Evolutionary conservation across 2,113 vertebrate genomes (phyloP), one percentile per base, ranked within the genome.

Genomic region (Dasyurus viverrinus): DNA sequence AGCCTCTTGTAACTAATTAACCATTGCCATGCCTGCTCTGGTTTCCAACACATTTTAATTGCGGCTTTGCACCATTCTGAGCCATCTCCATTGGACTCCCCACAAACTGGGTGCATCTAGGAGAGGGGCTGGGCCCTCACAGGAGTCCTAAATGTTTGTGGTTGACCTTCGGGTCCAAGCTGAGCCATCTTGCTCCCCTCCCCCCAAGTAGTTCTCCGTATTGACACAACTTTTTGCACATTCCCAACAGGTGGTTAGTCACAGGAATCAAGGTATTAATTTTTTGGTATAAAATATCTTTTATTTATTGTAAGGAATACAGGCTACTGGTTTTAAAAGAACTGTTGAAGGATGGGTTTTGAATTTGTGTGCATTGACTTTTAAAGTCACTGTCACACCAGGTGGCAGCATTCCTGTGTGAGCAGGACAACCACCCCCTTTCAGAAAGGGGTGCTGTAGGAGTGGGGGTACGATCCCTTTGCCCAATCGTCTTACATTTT

Each of bases 401-500:
- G n/a, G 36, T 84, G 68, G n/a, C 68, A 23, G 36, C 19, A 91
- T 92, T 36, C 94, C 93, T 90, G 1, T 0, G 23, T n/a, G 90
- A 89, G 92, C 0, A 9, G 89, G 98, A 53, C 89, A 84, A 84
- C 16, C 36, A 42, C 7, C 36, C n/a, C 68, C 68, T 84, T 84
- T 84, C 16, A 50, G 10, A 52, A 52, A 52, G 27, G 23, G 98
- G 98, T 98, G 97, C 99, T 99, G 98, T 91, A 96, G 94, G 96
- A 97, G 97, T 96, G 96, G 47, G 52, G 30, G 93, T 98, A 98
- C 98, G 97, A 98, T 95, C 95, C 97, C 4, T 98, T 98, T 97
- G 96, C 98, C 98, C 98, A 98, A 98, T 99, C 98, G 98, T 96
- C 36, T 84, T 96, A 16, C 27, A 97, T 98, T 98, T 96, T 97